Evolutionary conservation across 2,888 invertebrate genomes (phyloP), one percentile per base, ranked within the genome.

Genomic region (Drosophila gaucha): DNA sequence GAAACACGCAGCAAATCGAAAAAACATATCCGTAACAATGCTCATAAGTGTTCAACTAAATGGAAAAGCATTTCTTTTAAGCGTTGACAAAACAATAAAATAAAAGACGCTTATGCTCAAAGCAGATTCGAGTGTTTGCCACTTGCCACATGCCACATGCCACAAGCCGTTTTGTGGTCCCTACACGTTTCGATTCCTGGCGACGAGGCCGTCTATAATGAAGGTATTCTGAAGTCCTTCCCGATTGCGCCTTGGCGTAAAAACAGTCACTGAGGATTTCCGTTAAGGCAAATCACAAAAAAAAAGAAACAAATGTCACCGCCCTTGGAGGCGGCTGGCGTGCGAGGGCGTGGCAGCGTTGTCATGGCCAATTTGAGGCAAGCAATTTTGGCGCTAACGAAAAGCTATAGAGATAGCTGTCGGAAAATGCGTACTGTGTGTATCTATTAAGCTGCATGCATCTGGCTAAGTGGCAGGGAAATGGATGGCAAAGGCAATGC

Each of bases 31-130:
- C 74, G 67, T 60, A 66, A 78, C 82, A 80, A 83, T 82, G 72
- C 83, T 84, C 83, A 85, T 84, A 87, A 84, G 84, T 83, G 88
- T 85, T 86, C 72, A 83, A 79, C 85, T 86, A 86, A 87, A 88
- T 88, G 88, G 86, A 80, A 86, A 82, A 86, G 74, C 82, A 85
- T 78, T 85, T 86, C 80, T 86, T 82, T 88, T 84, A 80, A 87
- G 86, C 82, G 76, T 82, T 86, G 78, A 84, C 80, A 87, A 79
- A 86, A 86, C 86, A 86, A 86, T 83, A 79, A 83, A 80, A 84
- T 73, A 78, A 83, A 78, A 79, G 80, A 79, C 79, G 65, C 70
- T 80, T 79, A 78, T 78, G 80, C 78, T 77, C 71, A 18, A 55
- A 52, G 57, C 80, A 60, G 79, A 56, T 60, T 55, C 39, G 38